Evolutionary conservation across 2,888 invertebrate genomes (phyloP), one percentile per base, ranked within the genome.

Genomic region (Incurvaria masculella): DNA sequence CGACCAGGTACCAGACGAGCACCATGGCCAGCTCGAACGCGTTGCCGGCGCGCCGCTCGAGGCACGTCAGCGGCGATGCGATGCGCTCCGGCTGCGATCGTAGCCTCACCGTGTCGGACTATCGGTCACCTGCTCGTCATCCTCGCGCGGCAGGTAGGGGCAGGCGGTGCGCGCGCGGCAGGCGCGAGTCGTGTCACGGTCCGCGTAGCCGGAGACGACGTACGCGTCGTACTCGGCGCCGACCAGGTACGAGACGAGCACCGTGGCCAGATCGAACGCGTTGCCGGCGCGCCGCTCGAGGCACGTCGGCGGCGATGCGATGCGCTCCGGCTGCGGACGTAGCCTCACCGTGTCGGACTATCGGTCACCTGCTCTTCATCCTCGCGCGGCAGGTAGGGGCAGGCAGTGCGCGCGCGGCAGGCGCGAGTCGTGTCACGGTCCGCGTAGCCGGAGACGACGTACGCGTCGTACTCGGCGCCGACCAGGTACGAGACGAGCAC

Each of bases 361-460:
- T n/a, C n/a, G n/a, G n/a, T n/a, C n/a, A n/a, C n/a, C n/a, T n/a
- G n/a, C n/a, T n/a, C n/a, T n/a, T 61, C 68, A 47, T 49, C 62
- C 55, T 66, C 76, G 57, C 66, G 69, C 2, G 74, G 74, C 49
- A 71, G 50, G 0, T 72, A 70, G 0, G 74, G 68, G 41, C 73
- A 74, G 1, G 52, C 51, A 8, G 68, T 73, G 53, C 66, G 67
- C 65, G 60, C 83, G 44, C 33, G 8, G 33, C 3, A 33, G 6
- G 11, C 33, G 3, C 8, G 57, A 11, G 33, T 33, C 4, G 87
- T 81, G 58, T 91, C 89, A n/a, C 84, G 73, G 21, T 84, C 84
- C 1, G 94, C 94, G 59, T 91, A n/a, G n/a, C n/a, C n/a, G n/a
- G n/a, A n/a, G n/a, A 89, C 93, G 1, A 96, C 90, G 64, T 89